Conservation (phyloP, 2,888 invertebrate species). For the Drosophila mulleri region DNA sequence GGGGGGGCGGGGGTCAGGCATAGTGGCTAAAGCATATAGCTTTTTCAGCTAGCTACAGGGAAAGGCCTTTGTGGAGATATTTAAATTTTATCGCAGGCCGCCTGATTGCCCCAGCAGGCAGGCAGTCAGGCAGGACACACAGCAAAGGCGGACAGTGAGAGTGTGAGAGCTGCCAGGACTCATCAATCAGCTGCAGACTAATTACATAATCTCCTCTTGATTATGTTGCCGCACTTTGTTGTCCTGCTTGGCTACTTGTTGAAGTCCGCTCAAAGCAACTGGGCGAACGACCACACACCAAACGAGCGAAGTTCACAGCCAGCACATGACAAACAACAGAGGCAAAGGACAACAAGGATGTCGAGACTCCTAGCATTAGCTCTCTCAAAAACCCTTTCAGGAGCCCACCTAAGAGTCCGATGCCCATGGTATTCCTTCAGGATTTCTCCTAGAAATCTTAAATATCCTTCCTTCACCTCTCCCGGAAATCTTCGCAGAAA, state of each 20-base stretch:
- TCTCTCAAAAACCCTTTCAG: no score
- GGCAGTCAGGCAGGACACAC: slow-evolving; percentile 4
- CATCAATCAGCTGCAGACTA: slow-evolving; percentile 85
- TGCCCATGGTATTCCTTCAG: no score
- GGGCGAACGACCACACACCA: slow-evolving; percentile 7
- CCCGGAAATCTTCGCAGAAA: no score
- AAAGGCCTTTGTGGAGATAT: slow-evolving; percentile 60
- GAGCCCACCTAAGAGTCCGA: not conserved
- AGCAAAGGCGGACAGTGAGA: not conserved
- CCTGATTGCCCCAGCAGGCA: slow-evolving; percentile 64
- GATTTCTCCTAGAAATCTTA: no score
- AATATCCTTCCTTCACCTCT: no score
- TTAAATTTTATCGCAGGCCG: slow-evolving; percentile 75
- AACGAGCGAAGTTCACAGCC: slow-evolving; percentile 10
- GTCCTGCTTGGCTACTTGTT: slow-evolving; percentile 25
- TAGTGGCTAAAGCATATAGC: slow-evolving; percentile 27
- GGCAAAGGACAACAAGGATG: not conserved
- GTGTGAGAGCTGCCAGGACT: slow-evolving; percentile 75
- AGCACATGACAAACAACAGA: slow-evolving; percentile 5
- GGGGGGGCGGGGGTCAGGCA: not conserved
- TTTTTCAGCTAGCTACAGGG: slow-evolving; percentile 8
- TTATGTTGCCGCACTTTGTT: slow-evolving; percentile 79
- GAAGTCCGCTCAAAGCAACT: slow-evolving; percentile 2
- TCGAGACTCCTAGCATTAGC: not conserved
- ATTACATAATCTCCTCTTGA: slow-evolving; percentile 85